Conservation (phyloP, 1,140 invertebrate genomes). For the Phocides pigmalion region DNA sequence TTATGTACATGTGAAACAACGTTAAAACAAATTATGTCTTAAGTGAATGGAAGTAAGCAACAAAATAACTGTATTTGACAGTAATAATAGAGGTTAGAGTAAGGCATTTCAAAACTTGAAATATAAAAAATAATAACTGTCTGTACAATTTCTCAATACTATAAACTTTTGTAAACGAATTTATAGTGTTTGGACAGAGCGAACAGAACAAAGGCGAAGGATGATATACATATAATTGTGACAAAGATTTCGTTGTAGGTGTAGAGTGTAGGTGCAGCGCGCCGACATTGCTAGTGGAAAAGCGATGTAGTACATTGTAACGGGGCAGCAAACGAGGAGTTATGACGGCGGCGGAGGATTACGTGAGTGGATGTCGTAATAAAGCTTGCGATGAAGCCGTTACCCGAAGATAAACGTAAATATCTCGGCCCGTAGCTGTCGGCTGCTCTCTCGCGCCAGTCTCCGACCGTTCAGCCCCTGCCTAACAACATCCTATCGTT, state of each 20-base stretch:
- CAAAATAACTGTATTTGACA: too few species aligned
- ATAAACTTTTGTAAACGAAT: too few species aligned
- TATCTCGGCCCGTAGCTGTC: conserved; percentile 74
- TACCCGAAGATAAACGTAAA: conserved; percentile 83
- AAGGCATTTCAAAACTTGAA: too few species aligned
- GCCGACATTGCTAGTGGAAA: conserved; percentile 57
- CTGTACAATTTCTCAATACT: too few species aligned
- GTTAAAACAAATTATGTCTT: too few species aligned
- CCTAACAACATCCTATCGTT: conserved; percentile 38
- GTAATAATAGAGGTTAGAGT: too few species aligned
- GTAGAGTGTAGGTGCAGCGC: conserved; percentile 34
- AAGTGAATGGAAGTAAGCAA: too few species aligned
- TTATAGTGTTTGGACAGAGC: neutral
- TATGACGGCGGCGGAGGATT: conserved; percentile 81
- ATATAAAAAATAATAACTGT: too few species aligned
- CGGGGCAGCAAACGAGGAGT: conserved; percentile 77
- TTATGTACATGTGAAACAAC: too few species aligned
- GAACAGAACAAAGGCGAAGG: neutral
- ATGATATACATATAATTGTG: neutral
- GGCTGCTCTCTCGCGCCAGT: conserved; percentile 50
- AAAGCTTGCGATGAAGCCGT: conserved; percentile 83
- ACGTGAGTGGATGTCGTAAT: conserved; percentile 84
- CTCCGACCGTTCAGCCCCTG: conserved; percentile 41
- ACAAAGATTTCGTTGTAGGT: conserved; percentile 38
- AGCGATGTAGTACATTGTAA: conserved; percentile 75